Evolutionary conservation across 2,113 vertebrate species (phyloP).

Genomic region (Oriolus oriolus): DNA sequence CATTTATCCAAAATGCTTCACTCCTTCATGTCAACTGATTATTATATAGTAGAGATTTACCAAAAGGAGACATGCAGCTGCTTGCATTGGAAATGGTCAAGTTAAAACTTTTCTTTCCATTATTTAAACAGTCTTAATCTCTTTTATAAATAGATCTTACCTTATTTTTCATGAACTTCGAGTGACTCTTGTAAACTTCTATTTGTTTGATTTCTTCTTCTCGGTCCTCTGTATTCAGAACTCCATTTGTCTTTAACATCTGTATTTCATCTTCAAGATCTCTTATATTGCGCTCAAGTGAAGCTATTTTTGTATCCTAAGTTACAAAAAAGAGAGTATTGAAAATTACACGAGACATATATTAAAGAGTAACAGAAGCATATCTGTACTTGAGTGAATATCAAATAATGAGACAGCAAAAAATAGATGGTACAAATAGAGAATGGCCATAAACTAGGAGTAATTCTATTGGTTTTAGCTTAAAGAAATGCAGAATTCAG

Average conservation of each 20-base stretch:
- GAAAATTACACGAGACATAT: not conserved
- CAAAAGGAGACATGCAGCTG: not conserved
- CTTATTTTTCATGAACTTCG: constrained; percentile 99
- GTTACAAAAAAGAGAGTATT: constrained; percentile 39
- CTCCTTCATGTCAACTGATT: not conserved
- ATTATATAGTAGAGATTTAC: not conserved
- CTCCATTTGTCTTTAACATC: constrained; percentile 96
- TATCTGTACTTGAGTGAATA: not conserved
- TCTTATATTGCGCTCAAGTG: constrained; percentile 95
- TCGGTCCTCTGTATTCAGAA: constrained; percentile 91
- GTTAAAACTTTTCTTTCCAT: constrained; percentile 3
- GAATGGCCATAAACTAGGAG: not conserved
- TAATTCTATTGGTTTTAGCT: not conserved
- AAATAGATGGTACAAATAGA: not conserved
- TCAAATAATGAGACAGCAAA: not conserved
- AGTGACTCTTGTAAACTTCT: constrained; percentile 99
- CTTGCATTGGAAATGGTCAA: not conserved
- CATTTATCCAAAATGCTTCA: not conserved
- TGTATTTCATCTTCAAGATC: constrained; percentile 99
- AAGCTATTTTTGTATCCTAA: constrained; percentile 98
- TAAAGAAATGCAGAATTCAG: not conserved
- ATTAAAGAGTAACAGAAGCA: not conserved
- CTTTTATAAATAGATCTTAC: constrained; percentile 69
- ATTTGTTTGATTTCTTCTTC: constrained; percentile 99
- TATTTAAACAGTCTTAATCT: constrained; percentile 14